These are phyloP conservation scores for Nephrocerus scutellatus DNA, from an alignment of 2,888 invertebrate genomes.

Conservation along the genomic window DNA sequence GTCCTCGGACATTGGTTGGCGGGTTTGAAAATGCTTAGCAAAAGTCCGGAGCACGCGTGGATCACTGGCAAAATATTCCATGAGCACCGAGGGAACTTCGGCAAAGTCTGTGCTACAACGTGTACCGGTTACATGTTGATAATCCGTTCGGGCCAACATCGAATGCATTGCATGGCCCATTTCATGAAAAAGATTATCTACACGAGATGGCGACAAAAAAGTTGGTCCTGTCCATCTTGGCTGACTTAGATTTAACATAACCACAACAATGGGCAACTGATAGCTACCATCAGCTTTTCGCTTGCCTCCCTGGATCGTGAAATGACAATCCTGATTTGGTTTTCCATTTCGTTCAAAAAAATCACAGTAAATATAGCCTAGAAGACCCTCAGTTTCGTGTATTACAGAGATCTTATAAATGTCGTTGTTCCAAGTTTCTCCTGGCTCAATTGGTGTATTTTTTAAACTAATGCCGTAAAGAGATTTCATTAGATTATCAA, in stretches of 20 bases:
- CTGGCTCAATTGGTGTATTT: slow-evolving; percentile 63
- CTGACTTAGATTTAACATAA: slow-evolving; percentile 80
- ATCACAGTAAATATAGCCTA: slow-evolving; percentile 97
- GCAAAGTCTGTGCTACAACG: slow-evolving; percentile 97
- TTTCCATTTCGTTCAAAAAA: slow-evolving; percentile 88
- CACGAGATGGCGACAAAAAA: slow-evolving; percentile 71
- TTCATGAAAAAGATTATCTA: slow-evolving; percentile 97
- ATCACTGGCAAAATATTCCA: slow-evolving; percentile 95
- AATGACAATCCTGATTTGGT: slow-evolving; percentile 96
- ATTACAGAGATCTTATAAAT: slow-evolving; percentile 89
- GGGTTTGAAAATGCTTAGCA: slow-evolving; percentile 86
- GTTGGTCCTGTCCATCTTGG: slow-evolving; percentile 71
- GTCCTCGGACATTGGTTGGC: slow-evolving; percentile 71
- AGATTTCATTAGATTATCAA: slow-evolving; percentile 78
- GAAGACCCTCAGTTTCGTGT: slow-evolving; percentile 68
- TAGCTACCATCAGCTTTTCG: slow-evolving; percentile 69
- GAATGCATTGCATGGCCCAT: slow-evolving; percentile 99
- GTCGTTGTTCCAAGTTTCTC: slow-evolving; percentile 82
- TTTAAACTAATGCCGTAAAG: slow-evolving; percentile 76
- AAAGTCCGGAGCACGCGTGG: slow-evolving; percentile 75
- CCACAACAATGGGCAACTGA: slow-evolving; percentile 86
- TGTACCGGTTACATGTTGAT: slow-evolving; percentile 97
- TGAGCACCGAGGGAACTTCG: slow-evolving; percentile 96
- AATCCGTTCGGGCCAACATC: slow-evolving; percentile 89
- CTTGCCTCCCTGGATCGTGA: slow-evolving; percentile 94